These are phyloP conservation scores for Brachionus sp. DNA, from an alignment of 1,140 invertebrate species.

Conservation along the genomic window DNA sequence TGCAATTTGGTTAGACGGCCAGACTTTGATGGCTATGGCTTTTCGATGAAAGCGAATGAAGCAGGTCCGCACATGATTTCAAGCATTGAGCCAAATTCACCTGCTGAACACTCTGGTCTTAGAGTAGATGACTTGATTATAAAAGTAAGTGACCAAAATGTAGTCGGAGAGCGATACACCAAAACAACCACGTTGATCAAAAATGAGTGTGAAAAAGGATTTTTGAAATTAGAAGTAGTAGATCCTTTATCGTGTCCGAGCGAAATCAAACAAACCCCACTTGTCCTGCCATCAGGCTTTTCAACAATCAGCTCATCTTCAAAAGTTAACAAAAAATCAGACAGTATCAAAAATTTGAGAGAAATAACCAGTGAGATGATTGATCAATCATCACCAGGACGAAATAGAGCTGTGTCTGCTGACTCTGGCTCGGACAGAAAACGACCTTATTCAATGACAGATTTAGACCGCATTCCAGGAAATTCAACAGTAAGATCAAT, in stretches of 20 bases:
- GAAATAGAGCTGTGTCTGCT: background rate
- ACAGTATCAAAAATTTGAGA: background rate
- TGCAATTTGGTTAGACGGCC: constrained; percentile 15
- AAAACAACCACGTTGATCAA: constrained; percentile 31
- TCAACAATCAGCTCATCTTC: background rate
- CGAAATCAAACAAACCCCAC: background rate
- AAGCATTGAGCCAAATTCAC: constrained; percentile 11
- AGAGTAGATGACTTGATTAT: constrained; percentile 18
- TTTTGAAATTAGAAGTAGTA: constrained; percentile 34
- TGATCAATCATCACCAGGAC: background rate
- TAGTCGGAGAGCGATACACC: constrained; percentile 17
- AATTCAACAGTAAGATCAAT: constrained; percentile 40
- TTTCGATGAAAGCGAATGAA: constrained; percentile 17
- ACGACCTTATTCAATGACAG: constrained; percentile 34
- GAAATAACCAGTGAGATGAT: constrained; percentile 19
- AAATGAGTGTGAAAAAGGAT: constrained; percentile 38
- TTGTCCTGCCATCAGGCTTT: background rate
- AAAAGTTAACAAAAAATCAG: background rate
- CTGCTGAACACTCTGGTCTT: constrained; percentile 30
- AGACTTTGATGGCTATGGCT: constrained; percentile 40
- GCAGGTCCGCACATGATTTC: constrained; percentile 22
- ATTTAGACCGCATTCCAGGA: background rate
- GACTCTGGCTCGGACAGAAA: constrained; percentile 26
- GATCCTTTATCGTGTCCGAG: background rate
- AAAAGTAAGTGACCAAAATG: constrained; percentile 7